Conservation (phyloP, 2,888 invertebrate species). For the Nomada fabriciana region DNA sequence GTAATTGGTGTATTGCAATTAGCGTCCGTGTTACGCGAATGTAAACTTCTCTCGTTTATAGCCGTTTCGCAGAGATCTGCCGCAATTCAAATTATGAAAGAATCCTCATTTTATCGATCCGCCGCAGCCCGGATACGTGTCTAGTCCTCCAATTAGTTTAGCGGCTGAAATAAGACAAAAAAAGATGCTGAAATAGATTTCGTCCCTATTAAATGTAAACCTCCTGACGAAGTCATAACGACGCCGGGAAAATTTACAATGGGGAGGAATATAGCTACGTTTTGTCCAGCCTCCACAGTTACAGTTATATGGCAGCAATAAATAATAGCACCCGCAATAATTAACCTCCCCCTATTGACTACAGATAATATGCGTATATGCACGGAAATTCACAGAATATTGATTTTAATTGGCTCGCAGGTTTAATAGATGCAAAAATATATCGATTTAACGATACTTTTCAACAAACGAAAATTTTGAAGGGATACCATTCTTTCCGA, state of each 20-base stretch:
- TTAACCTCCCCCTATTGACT: conserved; percentile 43
- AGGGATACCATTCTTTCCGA: too few species aligned
- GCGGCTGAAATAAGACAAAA: background rate
- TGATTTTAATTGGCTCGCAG: conserved; percentile 44
- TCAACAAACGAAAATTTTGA: too few species aligned
- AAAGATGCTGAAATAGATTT: conserved; percentile 30
- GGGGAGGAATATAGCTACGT: conserved; percentile 41
- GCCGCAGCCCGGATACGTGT: background rate
- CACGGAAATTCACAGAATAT: conserved; percentile 12
- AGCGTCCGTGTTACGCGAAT: background rate
- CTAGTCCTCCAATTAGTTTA: conserved; percentile 30
- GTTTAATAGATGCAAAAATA: conserved; percentile 20
- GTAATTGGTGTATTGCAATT: conserved; percentile 38
- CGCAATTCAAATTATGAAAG: conserved; percentile 21
- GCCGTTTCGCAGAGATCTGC: background rate
- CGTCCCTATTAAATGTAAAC: conserved; percentile 55
- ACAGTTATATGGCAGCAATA: conserved; percentile 33
- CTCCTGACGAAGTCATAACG: conserved; percentile 20
- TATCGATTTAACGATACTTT: background rate
- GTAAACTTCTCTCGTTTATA: conserved; percentile 3
- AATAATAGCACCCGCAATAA: conserved; percentile 56
- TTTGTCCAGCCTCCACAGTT: conserved; percentile 52
- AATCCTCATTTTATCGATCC: conserved; percentile 13
- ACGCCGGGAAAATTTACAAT: conserved; percentile 22
- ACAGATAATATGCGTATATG: conserved; percentile 27